phyloP scores from a whole-genome alignment of 2,113 vertebrate species.

The Saguinus midas region DNA sequence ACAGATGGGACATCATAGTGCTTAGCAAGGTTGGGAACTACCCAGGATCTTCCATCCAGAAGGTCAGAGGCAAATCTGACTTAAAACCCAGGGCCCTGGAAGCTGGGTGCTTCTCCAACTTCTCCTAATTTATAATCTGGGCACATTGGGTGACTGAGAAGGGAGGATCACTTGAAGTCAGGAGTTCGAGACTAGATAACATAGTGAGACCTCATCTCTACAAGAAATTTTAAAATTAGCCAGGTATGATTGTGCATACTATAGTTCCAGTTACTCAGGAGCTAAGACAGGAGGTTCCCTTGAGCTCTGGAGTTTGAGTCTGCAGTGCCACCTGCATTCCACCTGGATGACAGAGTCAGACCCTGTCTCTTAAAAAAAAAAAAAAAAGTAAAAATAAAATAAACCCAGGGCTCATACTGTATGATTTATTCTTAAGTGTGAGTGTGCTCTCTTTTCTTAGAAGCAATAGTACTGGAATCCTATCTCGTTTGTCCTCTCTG shows the following conservation, averaged over 20 bases:
- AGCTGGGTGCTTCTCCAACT: neutral
- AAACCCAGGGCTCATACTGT: neutral
- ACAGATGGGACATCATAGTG: neutral
- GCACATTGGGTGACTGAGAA: neutral
- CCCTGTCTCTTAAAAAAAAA: neutral
- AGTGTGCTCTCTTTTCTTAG: neutral
- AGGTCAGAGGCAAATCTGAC: neutral
- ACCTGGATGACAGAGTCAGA: neutral
- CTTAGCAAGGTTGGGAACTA: rapidly evolving
- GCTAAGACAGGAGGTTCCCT: neutral
- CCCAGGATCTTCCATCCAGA: no score
- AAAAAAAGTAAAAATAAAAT: neutral
- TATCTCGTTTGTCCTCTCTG: neutral
- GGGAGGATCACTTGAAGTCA: neutral
- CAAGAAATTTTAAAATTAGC: neutral
- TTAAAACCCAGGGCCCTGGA: neutral
- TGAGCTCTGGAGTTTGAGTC: no score
- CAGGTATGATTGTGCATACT: neutral
- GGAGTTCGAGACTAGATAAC: neutral
- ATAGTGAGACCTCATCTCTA: neutral
- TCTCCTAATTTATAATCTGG: neutral
- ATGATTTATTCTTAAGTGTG: neutral
- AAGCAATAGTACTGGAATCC: neutral
- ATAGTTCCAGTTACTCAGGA: neutral
- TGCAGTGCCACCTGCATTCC: neutral